Conservation (phyloP, 1,140 invertebrate species). For the Eurytemora carolleeae region DNA sequence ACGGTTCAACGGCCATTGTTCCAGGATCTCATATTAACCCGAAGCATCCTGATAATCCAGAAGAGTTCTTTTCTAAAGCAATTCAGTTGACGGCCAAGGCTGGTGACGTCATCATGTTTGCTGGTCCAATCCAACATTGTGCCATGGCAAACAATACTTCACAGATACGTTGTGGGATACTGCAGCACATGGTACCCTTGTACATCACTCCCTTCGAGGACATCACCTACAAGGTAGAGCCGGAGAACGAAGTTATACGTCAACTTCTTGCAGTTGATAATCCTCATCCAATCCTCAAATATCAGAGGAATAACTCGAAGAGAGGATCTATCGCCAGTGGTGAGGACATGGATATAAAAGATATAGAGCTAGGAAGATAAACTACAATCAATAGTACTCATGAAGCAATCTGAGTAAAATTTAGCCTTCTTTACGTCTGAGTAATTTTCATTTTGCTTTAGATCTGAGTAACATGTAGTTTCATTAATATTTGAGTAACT, state of each 20-base stretch:
- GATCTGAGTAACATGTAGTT: no score
- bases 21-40: neutral
- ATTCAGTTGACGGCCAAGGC: neutral
- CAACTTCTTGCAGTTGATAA: neutral
- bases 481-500: no score
- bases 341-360: no score
- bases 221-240: neutral
- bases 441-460: no score
- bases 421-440: no score
- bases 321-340: no score
- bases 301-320: neutral
- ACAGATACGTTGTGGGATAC: neutral
- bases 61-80: conserved; percentile 1
- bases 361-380: no score
- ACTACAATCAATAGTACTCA: no score
- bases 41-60: neutral
- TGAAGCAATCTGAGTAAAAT: no score
- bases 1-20: neutral
- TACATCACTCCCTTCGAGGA: conserved; percentile 3
- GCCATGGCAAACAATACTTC: conserved; percentile 1
- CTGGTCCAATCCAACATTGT: conserved; percentile 1
- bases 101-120: conserved; percentile 1
- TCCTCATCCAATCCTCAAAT: neutral
- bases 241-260: neutral
- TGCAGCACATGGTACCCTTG: conserved; percentile 1